A percentile compares a stretch with the other conserved stretches of the same genome.
Evolutionary conservation across 2,797 vertebrate genomes (phyloP).

Genomic region (Lithobates pipiens): DNA sequence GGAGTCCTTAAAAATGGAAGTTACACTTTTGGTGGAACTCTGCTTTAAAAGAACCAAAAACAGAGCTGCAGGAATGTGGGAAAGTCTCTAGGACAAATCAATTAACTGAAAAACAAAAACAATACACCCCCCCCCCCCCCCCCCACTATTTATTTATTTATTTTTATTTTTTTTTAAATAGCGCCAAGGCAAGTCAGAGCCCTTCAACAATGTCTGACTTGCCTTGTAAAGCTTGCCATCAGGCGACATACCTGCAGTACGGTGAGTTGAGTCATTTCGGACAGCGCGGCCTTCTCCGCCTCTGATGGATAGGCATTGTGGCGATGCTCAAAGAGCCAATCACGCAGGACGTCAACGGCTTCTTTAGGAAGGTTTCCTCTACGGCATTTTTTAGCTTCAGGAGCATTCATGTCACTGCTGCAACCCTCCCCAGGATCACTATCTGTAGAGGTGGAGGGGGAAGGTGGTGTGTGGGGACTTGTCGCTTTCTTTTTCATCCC

Average conservation of each 20-base stretch:
- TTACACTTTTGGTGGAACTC: too few species aligned
- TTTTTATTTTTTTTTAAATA: too few species aligned
- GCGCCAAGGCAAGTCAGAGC: too few species aligned
- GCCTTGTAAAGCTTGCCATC: too few species aligned
- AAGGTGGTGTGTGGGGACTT: constrained; percentile 27
- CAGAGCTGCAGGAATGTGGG: too few species aligned
- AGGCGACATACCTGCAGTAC: constrained; percentile 86
- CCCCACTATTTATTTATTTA: too few species aligned
- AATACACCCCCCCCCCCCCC: too few species aligned
- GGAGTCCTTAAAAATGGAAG: too few species aligned
- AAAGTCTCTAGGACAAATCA: too few species aligned
- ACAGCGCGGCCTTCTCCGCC: constrained; percentile 92
- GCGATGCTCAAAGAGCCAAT: constrained; percentile 94
- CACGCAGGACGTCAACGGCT: constrained; percentile 91
- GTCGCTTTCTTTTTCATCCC: constrained; percentile 75
- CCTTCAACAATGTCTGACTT: too few species aligned
- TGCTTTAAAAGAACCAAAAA: too few species aligned
- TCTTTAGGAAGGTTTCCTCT: constrained; percentile 95
- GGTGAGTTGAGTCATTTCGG: constrained; percentile 88
- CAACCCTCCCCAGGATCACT: constrained; percentile 88
- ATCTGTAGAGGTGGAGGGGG: constrained; percentile 74
- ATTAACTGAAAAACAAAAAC: too few species aligned
- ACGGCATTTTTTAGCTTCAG: constrained; percentile 86
- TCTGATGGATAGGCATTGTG: constrained; percentile 97
- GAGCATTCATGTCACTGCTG: constrained; percentile 80